Base-by-base conservation (phyloP, 2,888 invertebrate genomes). In the Cabera pusaria region DNA sequence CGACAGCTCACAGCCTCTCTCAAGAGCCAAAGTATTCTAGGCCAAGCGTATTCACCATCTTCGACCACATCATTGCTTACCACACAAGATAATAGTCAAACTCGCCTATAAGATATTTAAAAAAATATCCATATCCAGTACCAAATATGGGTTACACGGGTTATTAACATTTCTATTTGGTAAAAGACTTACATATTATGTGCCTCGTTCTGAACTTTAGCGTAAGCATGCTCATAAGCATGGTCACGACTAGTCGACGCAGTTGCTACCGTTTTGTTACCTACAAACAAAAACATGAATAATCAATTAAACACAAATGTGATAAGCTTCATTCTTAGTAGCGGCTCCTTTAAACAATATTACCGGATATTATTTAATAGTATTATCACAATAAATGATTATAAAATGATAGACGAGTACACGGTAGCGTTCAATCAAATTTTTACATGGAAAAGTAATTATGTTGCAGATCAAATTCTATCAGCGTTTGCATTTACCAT, bases 161-260 rank as follows among this genome's bases (percentile, higher is more conserved):
- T n/a, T n/a, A n/a, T n/a, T n/a, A n/a, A n/a, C n/a, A n/a, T n/a
- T n/a, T n/a, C n/a, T n/a, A n/a, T n/a, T n/a, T n/a, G n/a, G n/a
- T n/a, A n/a, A 5, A 2, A 1, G 48, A 75, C 82, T 73, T 46
- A 85, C 84, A 83, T 59, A 52, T 77, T 76, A 35, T 85, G 84
- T 33, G 55, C 72, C 57, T 89, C 88, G 51, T 90, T 91, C 73
- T 94, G 93, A 22, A 94, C 88, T 72, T 93, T 93, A 1, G 94
- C 94, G 64, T 94, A 95, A 0, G 94, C 93, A 71, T 94, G 93
- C 72, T 94, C 94, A 66, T 94, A 94, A 1, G 92, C 91, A 61
- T 92, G 92, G 27, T 93, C 92, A 27, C 85, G 69, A 42, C 77
- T 83, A 1, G 84, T 73, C 0, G 87, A 81, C 6, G 84, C 66